A percentile compares a stretch with the other conserved stretches of the same genome.
Conservation (phyloP, 2,113 vertebrate species). For the Scopus umbretta region DNA sequence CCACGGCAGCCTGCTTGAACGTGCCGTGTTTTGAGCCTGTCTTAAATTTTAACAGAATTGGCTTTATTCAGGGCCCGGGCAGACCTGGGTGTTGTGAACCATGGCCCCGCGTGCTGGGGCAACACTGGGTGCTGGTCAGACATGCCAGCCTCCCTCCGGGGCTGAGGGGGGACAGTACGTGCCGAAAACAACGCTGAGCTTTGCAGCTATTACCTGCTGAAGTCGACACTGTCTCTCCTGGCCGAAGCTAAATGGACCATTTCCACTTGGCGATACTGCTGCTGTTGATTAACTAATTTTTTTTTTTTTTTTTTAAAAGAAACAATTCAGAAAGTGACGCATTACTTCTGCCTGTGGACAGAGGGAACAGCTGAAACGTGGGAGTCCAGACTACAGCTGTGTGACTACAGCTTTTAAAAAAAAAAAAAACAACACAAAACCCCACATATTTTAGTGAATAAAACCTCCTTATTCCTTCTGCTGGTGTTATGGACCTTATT, state of each 20-base stretch:
- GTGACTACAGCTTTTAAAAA: constrained; percentile 41
- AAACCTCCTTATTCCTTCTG: constrained; percentile 60
- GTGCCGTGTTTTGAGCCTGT: not conserved
- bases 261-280: not conserved
- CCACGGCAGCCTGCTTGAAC: not conserved
- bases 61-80: not conserved
- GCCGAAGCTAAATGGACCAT: not conserved
- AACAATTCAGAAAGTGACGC: constrained; percentile 60
- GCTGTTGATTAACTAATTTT: constrained; percentile 16
- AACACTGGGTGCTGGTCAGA: not conserved
- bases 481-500: constrained; percentile 32
- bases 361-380: constrained; percentile 69
- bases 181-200: not conserved
- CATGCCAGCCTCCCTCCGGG: not conserved
- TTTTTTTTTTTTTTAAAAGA: not conserved
- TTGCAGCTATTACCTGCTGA: not conserved
- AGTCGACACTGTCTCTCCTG: not conserved
- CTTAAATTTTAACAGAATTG: not conserved
- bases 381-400: constrained; percentile 70
- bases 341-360: constrained; percentile 64
- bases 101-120: rapidly evolving
- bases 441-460: constrained; percentile 9
- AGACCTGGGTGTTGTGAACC: not conserved
- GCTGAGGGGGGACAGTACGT: not conserved
- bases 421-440: not conserved